These are phyloP conservation scores for Eupeodes luniger DNA, from an alignment of 2,888 invertebrate species.

Conservation along the genomic window DNA sequence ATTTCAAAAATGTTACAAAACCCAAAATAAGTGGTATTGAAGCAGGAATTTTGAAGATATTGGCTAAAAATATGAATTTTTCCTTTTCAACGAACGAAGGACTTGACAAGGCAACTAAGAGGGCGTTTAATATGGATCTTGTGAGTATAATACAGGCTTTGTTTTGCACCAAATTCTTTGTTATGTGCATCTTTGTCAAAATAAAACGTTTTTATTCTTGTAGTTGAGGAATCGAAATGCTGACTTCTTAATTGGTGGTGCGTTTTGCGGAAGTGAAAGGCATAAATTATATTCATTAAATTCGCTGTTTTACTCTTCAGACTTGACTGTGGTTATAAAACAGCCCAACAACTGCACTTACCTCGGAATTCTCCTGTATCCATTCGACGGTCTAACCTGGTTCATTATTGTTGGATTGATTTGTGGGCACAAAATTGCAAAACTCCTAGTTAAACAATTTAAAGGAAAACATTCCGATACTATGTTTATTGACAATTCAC, in stretches of 20 bases:
- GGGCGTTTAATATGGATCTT: background rate
- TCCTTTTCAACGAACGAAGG: background rate
- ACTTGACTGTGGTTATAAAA: background rate
- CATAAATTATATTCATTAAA: background rate
- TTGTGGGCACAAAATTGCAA: background rate
- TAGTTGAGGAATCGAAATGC: background rate
- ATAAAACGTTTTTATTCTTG: too few relatives aligned
- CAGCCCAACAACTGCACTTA: background rate
- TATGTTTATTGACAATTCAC: background rate
- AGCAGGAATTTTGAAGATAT: background rate
- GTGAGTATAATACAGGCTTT: background rate
- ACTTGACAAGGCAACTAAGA: rapidly evolving
- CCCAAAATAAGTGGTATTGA: background rate
- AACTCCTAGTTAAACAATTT: background rate
- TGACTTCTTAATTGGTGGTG: background rate
- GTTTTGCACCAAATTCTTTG: background rate
- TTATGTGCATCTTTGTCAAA: background rate
- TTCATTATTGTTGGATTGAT: background rate
- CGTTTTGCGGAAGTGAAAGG: background rate
- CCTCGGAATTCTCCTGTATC: background rate
- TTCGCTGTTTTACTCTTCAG: too few relatives aligned
- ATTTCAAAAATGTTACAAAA: background rate
- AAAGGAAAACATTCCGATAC: background rate
- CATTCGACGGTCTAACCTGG: background rate
- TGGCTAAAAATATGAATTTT: background rate